Percentiles rank a stretch among this genome's conserved stretches.
Conservation (phyloP, 2,797 vertebrate species). For the Coracias cyanogaster region DNA sequence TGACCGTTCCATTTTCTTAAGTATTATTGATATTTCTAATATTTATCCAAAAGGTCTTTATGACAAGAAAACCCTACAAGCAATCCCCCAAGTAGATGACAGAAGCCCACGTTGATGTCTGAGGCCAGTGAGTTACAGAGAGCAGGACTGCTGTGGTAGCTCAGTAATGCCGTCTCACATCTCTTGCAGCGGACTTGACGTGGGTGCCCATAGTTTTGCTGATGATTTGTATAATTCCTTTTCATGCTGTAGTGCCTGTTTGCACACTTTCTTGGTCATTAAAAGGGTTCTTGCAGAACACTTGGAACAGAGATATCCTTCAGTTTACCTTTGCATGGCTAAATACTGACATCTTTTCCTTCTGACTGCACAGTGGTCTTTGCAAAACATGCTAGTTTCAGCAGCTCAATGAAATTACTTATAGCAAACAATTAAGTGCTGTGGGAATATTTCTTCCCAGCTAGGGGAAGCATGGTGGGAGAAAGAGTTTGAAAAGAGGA, state of each 20-base stretch:
- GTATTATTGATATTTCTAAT: background rate
- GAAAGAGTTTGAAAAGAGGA: background rate
- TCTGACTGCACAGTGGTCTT: background rate
- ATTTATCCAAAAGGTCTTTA: background rate
- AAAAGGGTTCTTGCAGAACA: background rate
- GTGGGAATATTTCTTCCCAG: background rate
- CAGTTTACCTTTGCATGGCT: background rate
- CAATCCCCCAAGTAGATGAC: background rate
- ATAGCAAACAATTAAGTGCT: background rate
- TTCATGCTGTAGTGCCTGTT: background rate
- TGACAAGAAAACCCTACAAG: background rate
- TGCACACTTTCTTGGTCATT: background rate
- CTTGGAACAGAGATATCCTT: background rate
- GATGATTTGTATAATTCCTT: background rate
- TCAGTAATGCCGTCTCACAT: background rate
- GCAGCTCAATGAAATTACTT: background rate
- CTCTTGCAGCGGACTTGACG: background rate
- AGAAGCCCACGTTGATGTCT: background rate
- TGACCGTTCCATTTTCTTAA: background rate
- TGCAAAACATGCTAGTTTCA: background rate
- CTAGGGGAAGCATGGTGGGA: background rate
- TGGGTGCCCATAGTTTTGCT: background rate
- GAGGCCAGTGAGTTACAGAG: background rate
- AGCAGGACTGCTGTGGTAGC: background rate
- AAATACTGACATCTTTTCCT: background rate